Percentiles rank a stretch among this genome's conserved stretches.
phyloP scores from a whole-genome alignment of 2,888 invertebrate genomes.

The Aphidius colemani region DNA sequence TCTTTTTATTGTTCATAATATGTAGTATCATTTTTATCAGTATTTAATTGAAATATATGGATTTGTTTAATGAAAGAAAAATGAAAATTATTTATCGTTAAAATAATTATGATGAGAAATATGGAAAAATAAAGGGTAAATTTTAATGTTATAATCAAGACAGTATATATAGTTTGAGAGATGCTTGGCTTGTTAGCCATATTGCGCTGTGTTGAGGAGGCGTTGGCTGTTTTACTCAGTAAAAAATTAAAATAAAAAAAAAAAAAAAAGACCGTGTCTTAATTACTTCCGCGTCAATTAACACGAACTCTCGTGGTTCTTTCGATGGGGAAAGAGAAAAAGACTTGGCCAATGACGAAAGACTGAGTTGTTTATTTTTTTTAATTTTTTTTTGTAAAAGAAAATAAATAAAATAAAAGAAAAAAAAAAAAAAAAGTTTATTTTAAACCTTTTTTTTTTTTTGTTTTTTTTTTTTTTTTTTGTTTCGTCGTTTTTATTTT shows the following conservation, averaged over 20 bases:
- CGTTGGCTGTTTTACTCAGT: conserved; percentile 19
- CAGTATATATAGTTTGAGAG: conserved; percentile 41
- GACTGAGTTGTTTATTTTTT: not conserved
- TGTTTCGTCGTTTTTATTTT: too few species aligned
- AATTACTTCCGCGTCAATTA: conserved; percentile 42
- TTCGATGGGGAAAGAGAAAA: conserved; percentile 7
- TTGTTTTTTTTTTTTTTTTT: too few species aligned
- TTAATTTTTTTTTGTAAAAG: not conserved
- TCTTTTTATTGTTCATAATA: not conserved
- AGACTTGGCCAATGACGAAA: conserved; percentile 13
- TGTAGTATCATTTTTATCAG: too few species aligned
- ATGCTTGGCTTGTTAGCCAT: conserved; percentile 49
- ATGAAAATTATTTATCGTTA: too few species aligned
- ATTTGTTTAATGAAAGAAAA: too few species aligned
- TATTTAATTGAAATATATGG: too few species aligned
- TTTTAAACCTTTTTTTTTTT: too few species aligned
- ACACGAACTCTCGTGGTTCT: conserved; percentile 25
- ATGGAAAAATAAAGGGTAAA: too few species aligned
- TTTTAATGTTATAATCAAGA: conserved; percentile 51
- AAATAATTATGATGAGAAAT: too few species aligned
- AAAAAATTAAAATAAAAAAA: too few species aligned
- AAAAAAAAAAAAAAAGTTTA: too few species aligned
- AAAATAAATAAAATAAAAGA: not conserved
- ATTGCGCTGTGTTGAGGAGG: conserved; percentile 31
- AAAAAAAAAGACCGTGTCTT: conserved; percentile 32